A percentile compares a stretch with the other conserved stretches of the same genome.
Conservation (phyloP, 1,140 invertebrate species). For the Sycophaga agraensis region DNA sequence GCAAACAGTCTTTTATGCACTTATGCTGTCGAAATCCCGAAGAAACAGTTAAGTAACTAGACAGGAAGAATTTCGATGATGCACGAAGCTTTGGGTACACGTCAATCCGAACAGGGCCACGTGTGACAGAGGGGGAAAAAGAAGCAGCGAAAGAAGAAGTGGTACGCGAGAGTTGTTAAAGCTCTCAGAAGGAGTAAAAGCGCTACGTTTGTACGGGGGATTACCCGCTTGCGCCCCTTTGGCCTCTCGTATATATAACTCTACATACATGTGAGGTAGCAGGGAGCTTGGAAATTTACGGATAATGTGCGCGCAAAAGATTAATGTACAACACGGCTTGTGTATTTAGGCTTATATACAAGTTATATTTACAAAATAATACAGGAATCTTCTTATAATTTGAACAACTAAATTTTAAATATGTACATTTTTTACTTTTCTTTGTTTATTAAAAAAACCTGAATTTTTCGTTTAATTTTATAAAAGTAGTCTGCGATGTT, state of each 20-base stretch:
- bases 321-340: slow-evolving; percentile 10
- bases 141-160: background rate
- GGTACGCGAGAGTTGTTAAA: background rate
- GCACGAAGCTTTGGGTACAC: background rate
- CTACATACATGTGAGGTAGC: background rate
- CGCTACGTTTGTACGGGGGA: background rate
- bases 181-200: background rate
- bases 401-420: background rate
- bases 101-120: background rate
- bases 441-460: no score
- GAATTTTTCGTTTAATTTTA: no score
- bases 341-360: slow-evolving; percentile 13
- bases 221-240: background rate
- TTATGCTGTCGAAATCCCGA: no score
- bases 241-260: background rate
- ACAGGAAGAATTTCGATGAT: background rate
- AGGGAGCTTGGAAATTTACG: background rate
- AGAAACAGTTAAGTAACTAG: no score
- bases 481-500: no score
- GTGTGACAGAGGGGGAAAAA: background rate
- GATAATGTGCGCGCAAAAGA: background rate
- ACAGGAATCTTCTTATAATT: slow-evolving; percentile 7
- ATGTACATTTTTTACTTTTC: background rate
- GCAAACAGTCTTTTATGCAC: no score
- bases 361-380: background rate